Conservation (phyloP, 1,140 invertebrate species). For the Stegodyphus dumicola region DNA sequence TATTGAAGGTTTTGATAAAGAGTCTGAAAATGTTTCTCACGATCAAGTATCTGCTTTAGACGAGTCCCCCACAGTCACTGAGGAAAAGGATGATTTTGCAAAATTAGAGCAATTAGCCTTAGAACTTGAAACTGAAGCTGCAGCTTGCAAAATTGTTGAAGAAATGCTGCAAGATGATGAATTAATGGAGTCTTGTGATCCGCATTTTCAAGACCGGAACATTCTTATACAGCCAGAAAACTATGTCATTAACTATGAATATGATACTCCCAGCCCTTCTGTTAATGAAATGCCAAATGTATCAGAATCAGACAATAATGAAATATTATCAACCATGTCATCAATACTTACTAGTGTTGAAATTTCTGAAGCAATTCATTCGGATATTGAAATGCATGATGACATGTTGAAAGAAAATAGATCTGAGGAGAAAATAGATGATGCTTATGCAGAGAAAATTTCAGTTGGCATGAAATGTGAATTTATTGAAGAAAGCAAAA, state of each 20-base stretch:
- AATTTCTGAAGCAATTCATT: background rate
- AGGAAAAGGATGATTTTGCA: constrained; percentile 30
- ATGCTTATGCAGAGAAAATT: too few species aligned
- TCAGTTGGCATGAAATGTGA: background rate
- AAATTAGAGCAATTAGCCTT: constrained; percentile 11
- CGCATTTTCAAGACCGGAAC: background rate
- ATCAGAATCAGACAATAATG: background rate
- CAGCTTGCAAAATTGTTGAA: constrained; percentile 23
- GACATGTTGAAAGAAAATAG: too few species aligned
- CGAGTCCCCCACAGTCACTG: background rate
- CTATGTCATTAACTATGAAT: background rate
- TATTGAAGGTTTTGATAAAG: background rate
- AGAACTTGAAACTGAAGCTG: constrained; percentile 37
- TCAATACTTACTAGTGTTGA: background rate
- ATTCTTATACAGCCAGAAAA: background rate
- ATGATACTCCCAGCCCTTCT: background rate
- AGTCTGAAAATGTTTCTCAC: background rate
- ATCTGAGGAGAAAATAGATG: too few species aligned
- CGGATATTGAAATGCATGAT: too few species aligned
- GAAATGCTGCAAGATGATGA: background rate
- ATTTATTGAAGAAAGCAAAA: constrained; percentile 61
- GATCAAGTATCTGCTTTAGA: background rate
- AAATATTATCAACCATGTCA: background rate
- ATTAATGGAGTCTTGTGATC: background rate
- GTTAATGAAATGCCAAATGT: background rate